A percentile compares a stretch with the other conserved stretches of the same genome.
Evolutionary conservation across 2,888 invertebrate genomes (phyloP).

Genomic region (Spicauda simplicius): DNA sequence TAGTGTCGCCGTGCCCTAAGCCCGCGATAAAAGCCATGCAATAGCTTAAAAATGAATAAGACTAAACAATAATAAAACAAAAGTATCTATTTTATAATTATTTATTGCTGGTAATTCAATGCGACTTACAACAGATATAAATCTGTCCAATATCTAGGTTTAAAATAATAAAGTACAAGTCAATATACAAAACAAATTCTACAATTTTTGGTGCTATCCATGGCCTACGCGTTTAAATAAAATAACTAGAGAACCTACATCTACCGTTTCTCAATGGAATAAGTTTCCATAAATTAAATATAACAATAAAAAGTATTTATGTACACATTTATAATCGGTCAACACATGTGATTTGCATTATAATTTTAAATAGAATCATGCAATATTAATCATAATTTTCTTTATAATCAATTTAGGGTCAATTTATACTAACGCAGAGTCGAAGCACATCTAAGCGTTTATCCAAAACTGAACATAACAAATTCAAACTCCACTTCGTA

Average conservation of each 20-base stretch:
- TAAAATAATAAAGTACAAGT: constrained; percentile 7
- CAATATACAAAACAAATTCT: constrained; percentile 4
- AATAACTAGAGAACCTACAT: neutral
- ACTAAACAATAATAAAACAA: neutral
- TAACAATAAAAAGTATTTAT: neutral
- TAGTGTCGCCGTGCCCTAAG: too few species aligned
- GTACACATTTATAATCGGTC: neutral
- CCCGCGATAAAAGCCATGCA: too few species aligned
- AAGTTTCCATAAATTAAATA: too few species aligned
- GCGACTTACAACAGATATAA: constrained; percentile 11
- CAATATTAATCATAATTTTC: too few species aligned
- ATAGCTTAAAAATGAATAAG: too few species aligned
- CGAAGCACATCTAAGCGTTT: too few species aligned
- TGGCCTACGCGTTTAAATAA: constrained; percentile 1
- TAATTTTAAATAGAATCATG: neutral
- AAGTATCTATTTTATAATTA: neutral
- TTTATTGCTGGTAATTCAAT: constrained; percentile 25
- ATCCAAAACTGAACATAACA: too few species aligned
- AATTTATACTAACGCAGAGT: too few species aligned
- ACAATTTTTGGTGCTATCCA: constrained; percentile 18
- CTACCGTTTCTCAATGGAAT: neutral
- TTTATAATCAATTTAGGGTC: too few species aligned
- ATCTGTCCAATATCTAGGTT: neutral
- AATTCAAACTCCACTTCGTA: too few species aligned
- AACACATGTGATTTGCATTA: neutral